Conservation (phyloP, 2,113 vertebrate species). For the Cryptoleucopteryx plumbea region DNA sequence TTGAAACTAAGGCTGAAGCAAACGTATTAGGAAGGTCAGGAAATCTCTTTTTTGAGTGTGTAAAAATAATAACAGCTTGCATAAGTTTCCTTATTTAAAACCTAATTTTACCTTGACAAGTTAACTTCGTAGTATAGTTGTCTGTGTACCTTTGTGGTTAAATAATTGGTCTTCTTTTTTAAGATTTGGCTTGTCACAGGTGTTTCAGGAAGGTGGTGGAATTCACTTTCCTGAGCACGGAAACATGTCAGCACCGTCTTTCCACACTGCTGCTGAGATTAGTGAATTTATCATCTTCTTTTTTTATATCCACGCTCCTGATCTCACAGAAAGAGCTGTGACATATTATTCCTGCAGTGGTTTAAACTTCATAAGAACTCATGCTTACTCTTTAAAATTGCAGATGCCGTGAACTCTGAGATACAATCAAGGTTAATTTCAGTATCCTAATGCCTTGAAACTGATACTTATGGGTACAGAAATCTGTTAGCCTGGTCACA, state of each 20-base stretch:
- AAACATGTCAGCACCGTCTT: background rate
- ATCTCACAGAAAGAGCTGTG: background rate
- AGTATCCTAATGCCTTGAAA: background rate
- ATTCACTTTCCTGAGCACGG: background rate
- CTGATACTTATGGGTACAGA: slow-evolving; percentile 11
- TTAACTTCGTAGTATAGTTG: background rate
- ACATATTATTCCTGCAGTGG: background rate
- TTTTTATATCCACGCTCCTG: background rate
- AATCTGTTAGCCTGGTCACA: slow-evolving; percentile 22
- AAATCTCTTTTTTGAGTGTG: background rate
- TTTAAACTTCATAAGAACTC: background rate
- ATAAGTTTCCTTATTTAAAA: background rate
- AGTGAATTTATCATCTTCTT: background rate
- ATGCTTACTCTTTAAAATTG: background rate
- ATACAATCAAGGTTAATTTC: slow-evolving; percentile 6
- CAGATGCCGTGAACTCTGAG: background rate
- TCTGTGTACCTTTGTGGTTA: background rate
- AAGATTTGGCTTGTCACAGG: background rate
- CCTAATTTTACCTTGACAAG: background rate
- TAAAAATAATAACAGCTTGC: background rate
- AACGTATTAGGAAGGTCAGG: background rate
- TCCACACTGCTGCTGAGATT: background rate
- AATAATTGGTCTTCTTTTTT: background rate
- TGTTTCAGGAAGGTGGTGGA: background rate
- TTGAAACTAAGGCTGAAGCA: background rate